phyloP scores from a whole-genome alignment of 2,888 invertebrate genomes.

The Sphaerophoria taeniata region DNA sequence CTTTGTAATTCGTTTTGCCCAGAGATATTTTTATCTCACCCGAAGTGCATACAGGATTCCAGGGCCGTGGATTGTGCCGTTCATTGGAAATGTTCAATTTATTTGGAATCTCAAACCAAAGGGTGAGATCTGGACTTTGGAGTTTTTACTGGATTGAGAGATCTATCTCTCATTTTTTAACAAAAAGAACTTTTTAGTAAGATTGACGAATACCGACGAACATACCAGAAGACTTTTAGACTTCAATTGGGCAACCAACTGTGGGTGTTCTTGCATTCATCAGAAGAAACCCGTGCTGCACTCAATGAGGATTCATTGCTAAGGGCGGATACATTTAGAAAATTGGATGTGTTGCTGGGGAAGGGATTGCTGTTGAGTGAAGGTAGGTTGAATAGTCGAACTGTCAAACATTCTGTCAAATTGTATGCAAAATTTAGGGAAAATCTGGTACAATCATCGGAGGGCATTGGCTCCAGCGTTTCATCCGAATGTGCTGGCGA shows the following conservation, averaged over 20 bases:
- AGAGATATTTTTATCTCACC: conserved; percentile 75
- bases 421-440: conserved; percentile 68
- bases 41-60: conserved; percentile 77
- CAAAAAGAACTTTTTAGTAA: conserved; percentile 77
- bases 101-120: conserved; percentile 80
- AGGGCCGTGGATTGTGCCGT: conserved; percentile 80
- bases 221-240: conserved; percentile 78
- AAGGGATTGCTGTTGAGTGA: conserved; percentile 81
- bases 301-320: conserved; percentile 78
- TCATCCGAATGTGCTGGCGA: conserved; percentile 89
- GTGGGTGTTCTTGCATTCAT: conserved; percentile 80
- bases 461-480: conserved; percentile 90
- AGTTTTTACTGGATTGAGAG: neutral
- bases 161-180: neutral
- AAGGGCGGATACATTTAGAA: conserved; percentile 79
- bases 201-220: conserved; percentile 77
- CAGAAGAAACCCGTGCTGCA: conserved; percentile 80
- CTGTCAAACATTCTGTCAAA: neutral
- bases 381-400: conserved; percentile 68
- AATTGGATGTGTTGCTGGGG: conserved; percentile 79
- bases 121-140: conserved; percentile 76
- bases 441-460: conserved; percentile 87
- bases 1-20: conserved; percentile 57
- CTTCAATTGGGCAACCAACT: conserved; percentile 80
- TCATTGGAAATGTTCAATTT: conserved; percentile 81